Evolutionary conservation across 2,113 vertebrate genomes (phyloP).

Genomic region (Prunella himalayana): DNA sequence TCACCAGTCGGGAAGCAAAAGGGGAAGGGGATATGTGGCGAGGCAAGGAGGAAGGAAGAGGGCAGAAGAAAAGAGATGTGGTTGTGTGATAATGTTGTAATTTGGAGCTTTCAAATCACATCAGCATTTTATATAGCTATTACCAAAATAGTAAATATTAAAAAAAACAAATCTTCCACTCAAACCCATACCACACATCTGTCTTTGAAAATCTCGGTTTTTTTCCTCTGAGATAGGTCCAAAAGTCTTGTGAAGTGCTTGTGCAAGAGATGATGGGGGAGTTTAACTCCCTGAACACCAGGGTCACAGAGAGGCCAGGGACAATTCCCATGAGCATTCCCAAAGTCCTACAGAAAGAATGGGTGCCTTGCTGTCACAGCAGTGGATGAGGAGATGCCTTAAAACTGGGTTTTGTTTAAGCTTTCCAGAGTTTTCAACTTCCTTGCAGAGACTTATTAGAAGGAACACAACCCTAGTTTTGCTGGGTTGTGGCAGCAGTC

Average conservation of each 20-base stretch:
- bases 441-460: not conserved
- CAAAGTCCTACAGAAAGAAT: accelerated
- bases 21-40: accelerated
- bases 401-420: not conserved
- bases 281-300: not conserved
- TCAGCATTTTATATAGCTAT: not conserved
- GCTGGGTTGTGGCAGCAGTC: not conserved
- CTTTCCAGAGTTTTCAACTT: not conserved
- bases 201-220: not conserved
- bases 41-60: not conserved
- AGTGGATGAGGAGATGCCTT: not conserved
- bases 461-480: not conserved
- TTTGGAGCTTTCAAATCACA: not conserved
- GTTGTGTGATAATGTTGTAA: not conserved
- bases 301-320: not conserved
- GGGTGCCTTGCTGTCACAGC: not conserved
- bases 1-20: not conserved
- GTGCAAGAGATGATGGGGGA: accelerated
- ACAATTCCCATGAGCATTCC: not conserved
- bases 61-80: not conserved
- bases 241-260: not conserved
- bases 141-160: not conserved
- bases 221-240: not conserved
- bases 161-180: not conserved
- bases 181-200: not conserved